Conservation (phyloP, 2,888 invertebrate species). For the Lymantria monacha region DNA sequence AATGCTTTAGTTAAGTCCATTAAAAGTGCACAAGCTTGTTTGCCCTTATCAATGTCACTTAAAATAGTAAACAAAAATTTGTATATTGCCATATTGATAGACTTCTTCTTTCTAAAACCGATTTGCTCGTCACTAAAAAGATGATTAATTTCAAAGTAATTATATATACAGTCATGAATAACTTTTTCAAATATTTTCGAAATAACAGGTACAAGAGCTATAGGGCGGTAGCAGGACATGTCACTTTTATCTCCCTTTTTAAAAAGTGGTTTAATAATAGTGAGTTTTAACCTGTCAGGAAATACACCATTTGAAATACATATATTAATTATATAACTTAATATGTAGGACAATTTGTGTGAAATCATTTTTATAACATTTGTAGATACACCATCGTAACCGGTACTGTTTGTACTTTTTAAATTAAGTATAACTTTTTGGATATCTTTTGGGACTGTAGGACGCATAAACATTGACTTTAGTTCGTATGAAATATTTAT, state of each 20-base stretch:
- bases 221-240: neutral
- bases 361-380: constrained; percentile 9
- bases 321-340: neutral
- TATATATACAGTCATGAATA: neutral
- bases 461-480: constrained; percentile 9
- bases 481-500: neutral
- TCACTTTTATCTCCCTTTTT: neutral
- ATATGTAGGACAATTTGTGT: neutral
- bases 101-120: constrained; percentile 1
- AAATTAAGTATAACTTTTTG: constrained; percentile 5
- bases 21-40: neutral
- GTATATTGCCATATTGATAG: neutral
- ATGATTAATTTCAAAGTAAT: neutral
- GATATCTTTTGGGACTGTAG: constrained; percentile 6
- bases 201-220: neutral
- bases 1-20: constrained; percentile 2
- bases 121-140: neutral
- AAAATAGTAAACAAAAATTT: neutral
- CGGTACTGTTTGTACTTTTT: constrained; percentile 13
- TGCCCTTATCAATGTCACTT: neutral
- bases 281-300: neutral
- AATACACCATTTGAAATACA: neutral
- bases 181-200: constrained; percentile 1
- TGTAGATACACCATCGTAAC: constrained; percentile 10
- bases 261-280: constrained; percentile 3